Evolutionary conservation across 2,797 vertebrate species (phyloP).

Genomic region (Chlorospingus semifuscus): DNA sequence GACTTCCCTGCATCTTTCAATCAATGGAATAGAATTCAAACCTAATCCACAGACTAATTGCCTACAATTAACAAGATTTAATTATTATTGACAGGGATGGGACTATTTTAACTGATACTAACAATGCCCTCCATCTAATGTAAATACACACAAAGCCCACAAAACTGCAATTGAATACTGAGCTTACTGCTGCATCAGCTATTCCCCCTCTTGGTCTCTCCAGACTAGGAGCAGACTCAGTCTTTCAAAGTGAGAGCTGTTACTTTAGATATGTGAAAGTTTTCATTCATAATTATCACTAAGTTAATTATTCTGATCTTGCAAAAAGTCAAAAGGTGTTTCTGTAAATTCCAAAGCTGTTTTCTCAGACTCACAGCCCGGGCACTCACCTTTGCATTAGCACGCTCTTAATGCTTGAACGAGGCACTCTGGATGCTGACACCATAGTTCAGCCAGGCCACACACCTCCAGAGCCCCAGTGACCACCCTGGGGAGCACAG

Average conservation of each 20-base stretch:
- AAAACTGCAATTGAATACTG: neutral
- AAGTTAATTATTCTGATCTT: neutral
- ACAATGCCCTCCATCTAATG: neutral
- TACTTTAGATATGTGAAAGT: neutral
- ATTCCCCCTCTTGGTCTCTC: neutral
- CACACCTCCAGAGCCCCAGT: neutral
- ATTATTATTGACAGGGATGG: neutral
- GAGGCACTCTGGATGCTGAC: neutral
- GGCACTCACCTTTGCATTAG: neutral
- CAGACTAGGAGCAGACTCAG: neutral
- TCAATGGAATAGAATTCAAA: neutral
- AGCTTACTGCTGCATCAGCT: neutral
- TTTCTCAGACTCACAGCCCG: neutral
- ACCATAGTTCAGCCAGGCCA: neutral
- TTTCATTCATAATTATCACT: neutral
- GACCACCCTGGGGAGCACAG: neutral
- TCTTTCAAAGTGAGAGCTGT: neutral
- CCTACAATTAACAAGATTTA: neutral
- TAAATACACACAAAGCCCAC: neutral
- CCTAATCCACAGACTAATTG: neutral
- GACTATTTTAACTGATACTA: slow-evolving; percentile 13
- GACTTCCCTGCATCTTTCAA: neutral
- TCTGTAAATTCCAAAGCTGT: neutral
- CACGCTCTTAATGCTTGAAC: neutral
- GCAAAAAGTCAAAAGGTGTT: neutral